Evolutionary conservation across 1,140 invertebrate species (phyloP).

Genomic region (Ceratosolen solmsi): DNA sequence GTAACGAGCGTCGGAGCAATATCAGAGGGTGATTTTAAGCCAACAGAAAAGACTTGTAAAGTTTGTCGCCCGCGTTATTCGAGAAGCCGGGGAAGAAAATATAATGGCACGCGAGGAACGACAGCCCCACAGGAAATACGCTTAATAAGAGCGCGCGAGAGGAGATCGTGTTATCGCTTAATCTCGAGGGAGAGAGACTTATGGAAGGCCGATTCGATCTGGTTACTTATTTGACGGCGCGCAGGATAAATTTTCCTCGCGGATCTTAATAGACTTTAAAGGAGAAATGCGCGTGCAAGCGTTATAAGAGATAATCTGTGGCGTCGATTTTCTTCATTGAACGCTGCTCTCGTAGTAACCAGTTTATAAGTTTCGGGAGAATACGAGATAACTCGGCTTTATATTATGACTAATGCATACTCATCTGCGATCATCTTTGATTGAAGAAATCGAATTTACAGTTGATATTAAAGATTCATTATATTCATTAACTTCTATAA

Average conservation of each 20-base stretch:
- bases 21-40: neutral
- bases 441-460: too few species aligned
- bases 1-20: neutral
- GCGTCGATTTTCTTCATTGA: constrained; percentile 25
- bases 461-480: too few species aligned
- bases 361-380: constrained; percentile 29
- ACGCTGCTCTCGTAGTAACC: neutral
- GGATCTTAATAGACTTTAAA: constrained; percentile 46
- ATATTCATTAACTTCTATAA: too few species aligned
- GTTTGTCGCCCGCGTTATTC: constrained; percentile 34
- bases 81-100: constrained; percentile 15
- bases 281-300: neutral
- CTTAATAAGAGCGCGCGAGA: constrained; percentile 40
- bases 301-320: constrained; percentile 17
- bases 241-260: constrained; percentile 41
- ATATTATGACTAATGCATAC: too few species aligned
- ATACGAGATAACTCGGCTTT: neutral
- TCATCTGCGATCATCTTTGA: neutral
- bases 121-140: constrained; percentile 38
- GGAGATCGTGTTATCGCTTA: constrained; percentile 37
- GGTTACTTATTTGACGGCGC: constrained; percentile 45
- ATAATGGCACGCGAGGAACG: constrained; percentile 20
- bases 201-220: constrained; percentile 41
- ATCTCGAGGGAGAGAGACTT: constrained; percentile 38
- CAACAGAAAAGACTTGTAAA: constrained; percentile 25